phyloP scores from a whole-genome alignment of 2,888 invertebrate species.

The Phyllotreta cruciferae region DNA sequence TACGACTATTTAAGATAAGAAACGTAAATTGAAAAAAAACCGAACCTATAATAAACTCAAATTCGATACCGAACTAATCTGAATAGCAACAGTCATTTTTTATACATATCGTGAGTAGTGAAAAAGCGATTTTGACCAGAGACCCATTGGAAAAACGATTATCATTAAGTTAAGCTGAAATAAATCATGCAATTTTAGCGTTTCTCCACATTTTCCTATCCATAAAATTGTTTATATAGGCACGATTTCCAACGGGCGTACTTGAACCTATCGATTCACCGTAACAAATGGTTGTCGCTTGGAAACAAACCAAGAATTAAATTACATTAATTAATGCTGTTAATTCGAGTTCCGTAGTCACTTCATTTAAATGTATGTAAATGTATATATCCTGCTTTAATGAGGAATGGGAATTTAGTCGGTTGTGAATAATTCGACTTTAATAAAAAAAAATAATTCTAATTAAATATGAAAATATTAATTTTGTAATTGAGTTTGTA shows the following conservation, averaged over 20 bases:
- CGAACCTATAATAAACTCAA: no score
- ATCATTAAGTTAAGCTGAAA: slow-evolving; percentile 25
- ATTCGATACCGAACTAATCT: slow-evolving; percentile 1
- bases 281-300: slow-evolving; percentile 10
- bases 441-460: no score
- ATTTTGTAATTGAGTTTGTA: no score
- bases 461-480: no score
- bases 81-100: slow-evolving; percentile 11
- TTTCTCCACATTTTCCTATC: slow-evolving; percentile 16
- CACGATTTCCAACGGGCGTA: slow-evolving; percentile 27
- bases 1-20: no score
- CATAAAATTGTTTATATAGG: slow-evolving; percentile 24
- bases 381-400: no score
- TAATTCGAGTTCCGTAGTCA: not conserved
- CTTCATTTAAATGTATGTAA: no score
- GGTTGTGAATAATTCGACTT: no score
- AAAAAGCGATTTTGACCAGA: slow-evolving; percentile 17
- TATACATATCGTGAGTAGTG: slow-evolving; percentile 17
- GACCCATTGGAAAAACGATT: slow-evolving; percentile 19
- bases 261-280: slow-evolving; percentile 38
- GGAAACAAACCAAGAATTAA: slow-evolving; percentile 9
- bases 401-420: no score
- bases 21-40: no score
- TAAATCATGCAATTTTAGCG: slow-evolving; percentile 27
- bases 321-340: slow-evolving; percentile 3